Evolutionary conservation across 2,888 invertebrate genomes (phyloP), one percentile per base, ranked within the genome.

Genomic region (Callimorpha dominula): DNA sequence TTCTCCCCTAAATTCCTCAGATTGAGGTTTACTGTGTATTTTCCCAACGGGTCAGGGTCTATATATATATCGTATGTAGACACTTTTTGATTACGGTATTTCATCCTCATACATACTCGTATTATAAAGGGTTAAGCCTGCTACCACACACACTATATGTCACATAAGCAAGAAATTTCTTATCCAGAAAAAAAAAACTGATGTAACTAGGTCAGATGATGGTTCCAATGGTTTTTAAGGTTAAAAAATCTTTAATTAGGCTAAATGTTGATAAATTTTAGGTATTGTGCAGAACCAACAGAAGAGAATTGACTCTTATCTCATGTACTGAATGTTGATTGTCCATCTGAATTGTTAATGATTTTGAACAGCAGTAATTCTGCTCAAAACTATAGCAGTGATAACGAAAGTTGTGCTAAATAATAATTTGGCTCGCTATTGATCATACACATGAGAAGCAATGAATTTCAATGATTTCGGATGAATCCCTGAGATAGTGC

Each of bases 81-180:
- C 52, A 66, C 20, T 20, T 71, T 71, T 71, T 71, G 71, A 71
- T 67, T 71, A 71, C 42, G 71, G 66, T 66, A 62, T 67, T 60
- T 50, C 50, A 52, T 62, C 42, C 52, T 43, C 50, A 63, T 67
- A 43, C 31, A 52, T 42, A 50, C 60, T n/a, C 31, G 40, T 40
- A 52, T 62, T 66, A 52, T 62, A 43, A 67, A 71, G 67, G 71
- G 71, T 67, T 63, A 71, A 63, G 14, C 43, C 60, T 49, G 49
- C 40, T 60, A 57, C 57, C 57, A 66, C 14, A 57, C n/a, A 15
- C 57, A 60, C 17, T 67, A 71, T 62, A 43, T 65, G 43, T 66
- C 20, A 67, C 42, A 63, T 40, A 49, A 42, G 40, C 46, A 46
- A n/a, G 12, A 65, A 42, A 54, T 46, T 64, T 65, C 31, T 50